Percentiles rank a stretch among this genome's conserved stretches.
These are phyloP conservation scores for Australoheros scitulus DNA, from an alignment of 2,113 vertebrate genomes.

Conservation along the genomic window DNA sequence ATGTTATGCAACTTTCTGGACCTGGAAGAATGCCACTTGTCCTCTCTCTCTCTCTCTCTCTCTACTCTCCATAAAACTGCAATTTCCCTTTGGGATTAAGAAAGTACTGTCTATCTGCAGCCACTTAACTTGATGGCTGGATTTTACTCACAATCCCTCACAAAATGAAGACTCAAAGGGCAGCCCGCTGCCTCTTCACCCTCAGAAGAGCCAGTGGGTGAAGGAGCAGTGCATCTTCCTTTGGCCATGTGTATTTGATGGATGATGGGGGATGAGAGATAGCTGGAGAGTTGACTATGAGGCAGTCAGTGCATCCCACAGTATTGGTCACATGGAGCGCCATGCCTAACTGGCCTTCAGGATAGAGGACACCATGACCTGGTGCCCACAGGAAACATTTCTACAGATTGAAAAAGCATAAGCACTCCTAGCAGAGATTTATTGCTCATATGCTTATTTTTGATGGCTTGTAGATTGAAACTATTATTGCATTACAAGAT, in stretches of 20 bases:
- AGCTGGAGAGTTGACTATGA: conserved; percentile 39
- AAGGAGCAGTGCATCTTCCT: conserved; percentile 4
- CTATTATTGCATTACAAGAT: conserved; percentile 26
- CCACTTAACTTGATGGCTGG: neutral
- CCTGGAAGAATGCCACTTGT: conserved; percentile 21
- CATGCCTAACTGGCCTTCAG: neutral
- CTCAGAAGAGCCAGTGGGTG: neutral
- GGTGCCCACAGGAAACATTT: neutral
- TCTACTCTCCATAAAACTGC: conserved; percentile 4
- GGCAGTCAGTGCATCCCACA: conserved; percentile 18
- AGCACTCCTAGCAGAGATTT: neutral
- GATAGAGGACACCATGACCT: conserved; percentile 10
- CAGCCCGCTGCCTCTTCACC: neutral
- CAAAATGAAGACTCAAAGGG: neutral
- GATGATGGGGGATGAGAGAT: conserved; percentile 25
- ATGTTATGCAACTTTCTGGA: conserved; percentile 35
- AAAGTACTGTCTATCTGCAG: conserved; percentile 12
- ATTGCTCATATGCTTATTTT: neutral
- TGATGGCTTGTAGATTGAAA: neutral
- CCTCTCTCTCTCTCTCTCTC: neutral
- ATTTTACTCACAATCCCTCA: neutral
- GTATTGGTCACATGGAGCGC: conserved; percentile 20
- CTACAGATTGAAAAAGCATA: neutral
- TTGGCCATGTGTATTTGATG: conserved; percentile 5
- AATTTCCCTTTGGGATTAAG: conserved; percentile 35